phyloP scores from a whole-genome alignment of 2,888 invertebrate species.

The Ormyrus nitidulus region DNA sequence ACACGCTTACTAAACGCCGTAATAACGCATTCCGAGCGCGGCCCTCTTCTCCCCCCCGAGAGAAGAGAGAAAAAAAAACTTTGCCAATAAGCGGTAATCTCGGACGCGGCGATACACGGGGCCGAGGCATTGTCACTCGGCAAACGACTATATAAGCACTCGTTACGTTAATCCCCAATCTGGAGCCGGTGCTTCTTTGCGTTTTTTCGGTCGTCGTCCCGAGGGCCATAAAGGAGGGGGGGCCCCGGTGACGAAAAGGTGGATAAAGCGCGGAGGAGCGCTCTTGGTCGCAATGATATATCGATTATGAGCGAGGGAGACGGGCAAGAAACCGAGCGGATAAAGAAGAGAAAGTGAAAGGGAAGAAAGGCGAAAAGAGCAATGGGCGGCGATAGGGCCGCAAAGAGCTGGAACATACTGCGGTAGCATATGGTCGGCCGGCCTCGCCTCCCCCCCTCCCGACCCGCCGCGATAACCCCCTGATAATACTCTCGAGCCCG shows the following conservation, averaged over 20 bases:
- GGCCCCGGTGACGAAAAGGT: conserved; percentile 49
- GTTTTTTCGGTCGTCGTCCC: not conserved
- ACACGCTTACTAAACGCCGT: conserved; percentile 3
- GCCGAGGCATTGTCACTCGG: conserved; percentile 44
- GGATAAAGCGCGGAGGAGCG: conserved; percentile 63
- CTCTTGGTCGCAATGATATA: conserved; percentile 68
- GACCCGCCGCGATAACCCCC: not conserved
- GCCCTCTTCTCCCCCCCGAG: not conserved
- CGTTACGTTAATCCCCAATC: conserved; percentile 55
- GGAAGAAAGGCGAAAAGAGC: not conserved
- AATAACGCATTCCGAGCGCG: conserved; percentile 45
- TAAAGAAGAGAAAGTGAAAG: conserved; percentile 4
- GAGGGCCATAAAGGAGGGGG: conserved; percentile 17
- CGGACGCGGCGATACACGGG: conserved; percentile 11
- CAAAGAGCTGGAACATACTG: conserved; percentile 13
- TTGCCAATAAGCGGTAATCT: conserved; percentile 50
- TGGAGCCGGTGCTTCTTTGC: not conserved
- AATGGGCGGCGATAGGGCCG: not conserved
- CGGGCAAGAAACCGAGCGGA: conserved; percentile 2
- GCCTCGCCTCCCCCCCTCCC: not conserved
- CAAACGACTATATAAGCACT: conserved; percentile 54
- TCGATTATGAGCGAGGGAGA: conserved; percentile 62
- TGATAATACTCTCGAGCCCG: conserved; percentile 45
- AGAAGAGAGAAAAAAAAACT: conserved; percentile 36
- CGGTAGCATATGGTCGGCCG: conserved; percentile 46